These are phyloP conservation scores for Oncorhynchus clarkii DNA, from an alignment of 2,113 vertebrate species.

Conservation along the genomic window DNA sequence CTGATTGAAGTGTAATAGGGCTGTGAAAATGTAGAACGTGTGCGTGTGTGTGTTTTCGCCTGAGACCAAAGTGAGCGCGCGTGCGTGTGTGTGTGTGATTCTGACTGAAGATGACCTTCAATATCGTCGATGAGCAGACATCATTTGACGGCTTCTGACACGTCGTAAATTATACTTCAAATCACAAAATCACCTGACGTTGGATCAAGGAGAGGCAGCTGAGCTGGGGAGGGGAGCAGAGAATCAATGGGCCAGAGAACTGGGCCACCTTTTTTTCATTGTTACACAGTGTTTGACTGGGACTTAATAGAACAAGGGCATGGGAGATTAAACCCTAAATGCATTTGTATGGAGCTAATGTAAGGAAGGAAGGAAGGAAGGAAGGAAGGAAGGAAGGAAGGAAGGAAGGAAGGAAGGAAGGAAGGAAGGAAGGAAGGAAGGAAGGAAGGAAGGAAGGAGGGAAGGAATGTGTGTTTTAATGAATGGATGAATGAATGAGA, in stretches of 20 bases:
- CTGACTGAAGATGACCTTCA: constrained; percentile 46
- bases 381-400: no score
- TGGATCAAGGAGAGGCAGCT: constrained; percentile 25
- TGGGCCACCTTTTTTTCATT: constrained; percentile 38
- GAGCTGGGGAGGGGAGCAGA: not conserved
- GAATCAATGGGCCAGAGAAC: not conserved
- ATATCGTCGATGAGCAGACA: constrained; percentile 30
- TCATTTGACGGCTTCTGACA: constrained; percentile 32
- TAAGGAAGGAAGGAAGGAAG: no score
- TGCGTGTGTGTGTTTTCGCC: constrained; percentile 7
- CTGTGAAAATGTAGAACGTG: not conserved
- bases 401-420: no score
- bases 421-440: no score
- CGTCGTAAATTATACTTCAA: constrained; percentile 37
- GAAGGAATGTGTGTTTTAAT: no score
- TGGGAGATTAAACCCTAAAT: constrained; percentile 50
- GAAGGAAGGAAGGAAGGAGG: no score
- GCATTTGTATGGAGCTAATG: not conserved
- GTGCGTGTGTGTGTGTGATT: constrained; percentile 6
- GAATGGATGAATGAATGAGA: no score
- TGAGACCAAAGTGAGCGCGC: not conserved
- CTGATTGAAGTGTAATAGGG: not conserved
- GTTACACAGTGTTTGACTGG: constrained; percentile 37
- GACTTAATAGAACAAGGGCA: constrained; percentile 48
- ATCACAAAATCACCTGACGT: constrained; percentile 34